Percentiles rank a stretch among this genome's conserved stretches.
Conservation (phyloP, 2,113 vertebrate species). For the Stomatorhinus ivindoensis region DNA sequence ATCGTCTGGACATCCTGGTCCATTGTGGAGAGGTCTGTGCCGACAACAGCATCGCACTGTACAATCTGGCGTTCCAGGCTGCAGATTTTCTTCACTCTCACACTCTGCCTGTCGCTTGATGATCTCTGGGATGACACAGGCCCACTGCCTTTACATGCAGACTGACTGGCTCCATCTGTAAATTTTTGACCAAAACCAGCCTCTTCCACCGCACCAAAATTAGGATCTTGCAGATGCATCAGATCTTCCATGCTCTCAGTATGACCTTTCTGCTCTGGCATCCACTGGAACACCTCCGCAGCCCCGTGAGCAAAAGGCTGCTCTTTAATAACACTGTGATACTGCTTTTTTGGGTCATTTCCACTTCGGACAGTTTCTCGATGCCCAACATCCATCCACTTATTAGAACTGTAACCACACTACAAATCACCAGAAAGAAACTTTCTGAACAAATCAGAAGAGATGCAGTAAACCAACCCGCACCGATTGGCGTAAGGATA, state of each 20-base stretch:
- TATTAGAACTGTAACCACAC: background rate
- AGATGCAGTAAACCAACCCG: background rate
- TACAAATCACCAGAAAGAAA: background rate
- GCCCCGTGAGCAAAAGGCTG: background rate
- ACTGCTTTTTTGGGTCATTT: background rate
- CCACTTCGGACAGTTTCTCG: background rate
- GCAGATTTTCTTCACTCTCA: slow-evolving; percentile 15
- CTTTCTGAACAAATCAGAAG: background rate
- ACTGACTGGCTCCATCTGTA: background rate
- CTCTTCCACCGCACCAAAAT: background rate
- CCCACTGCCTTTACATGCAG: background rate
- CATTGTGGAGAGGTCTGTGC: background rate
- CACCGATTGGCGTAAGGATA: background rate
- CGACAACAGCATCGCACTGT: background rate
- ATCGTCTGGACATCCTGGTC: slow-evolving; percentile 40
- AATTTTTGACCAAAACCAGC: background rate
- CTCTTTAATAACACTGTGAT: background rate
- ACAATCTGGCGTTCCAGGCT: background rate
- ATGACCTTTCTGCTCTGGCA: background rate
- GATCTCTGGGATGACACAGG: background rate
- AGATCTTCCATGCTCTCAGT: background rate
- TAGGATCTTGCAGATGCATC: background rate
- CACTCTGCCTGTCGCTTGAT: slow-evolving; percentile 15
- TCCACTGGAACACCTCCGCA: background rate
- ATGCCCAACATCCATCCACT: background rate